Base-by-base conservation (phyloP, 1,140 invertebrate species). In the Listronotus bonariensis region DNA sequence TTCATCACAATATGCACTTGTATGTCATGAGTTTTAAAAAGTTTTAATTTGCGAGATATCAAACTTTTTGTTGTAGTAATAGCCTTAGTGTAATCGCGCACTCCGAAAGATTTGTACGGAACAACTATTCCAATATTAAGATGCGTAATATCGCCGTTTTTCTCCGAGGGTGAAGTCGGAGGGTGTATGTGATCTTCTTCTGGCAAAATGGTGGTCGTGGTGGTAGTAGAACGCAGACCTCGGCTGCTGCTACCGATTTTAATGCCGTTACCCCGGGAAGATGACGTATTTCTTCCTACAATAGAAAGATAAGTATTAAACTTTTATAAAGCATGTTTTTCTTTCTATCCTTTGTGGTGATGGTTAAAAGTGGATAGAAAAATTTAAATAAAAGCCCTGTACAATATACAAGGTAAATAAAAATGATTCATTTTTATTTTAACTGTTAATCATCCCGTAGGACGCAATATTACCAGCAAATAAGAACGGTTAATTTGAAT, bases 31-130 rank as follows among this genome's bases (percentile, higher is more conserved):
- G 83, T 81, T 72, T 88, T 85, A 75, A 89, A 87, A 58, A 89
- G 81, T 72, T 82, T 85, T 57, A 88, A 79, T 78, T 86, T 88
- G 45, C 83, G 82, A 67, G 85, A 85, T 41, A 91, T 79, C 68
- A 82, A 81, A 42, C 83, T 81, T 52, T 90, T 82, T 15, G 89
- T 86, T n/a, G 83, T 84, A 17, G 84, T 85, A 31, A 89, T 85
- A 45, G 89, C 88, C 73, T 87, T 88, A 15, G 84, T 87, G 75
- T 91, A 91, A 60, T 89, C 88, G 12, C 91, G 83, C 26, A 84
- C 82, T 65, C 87, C 86, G 72, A 92, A 91, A 41, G 87, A 85
- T 74, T 89, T 91, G 70, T 90, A 87, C 1, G 91, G 90, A 67
- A 92, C 84, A 53, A 90, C 84, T 71, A 90, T 83, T 40, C 89